Evolutionary conservation across 1,140 invertebrate genomes (phyloP), one percentile per base, ranked within the genome.

Genomic region (Leptinotarsa lineolata): DNA sequence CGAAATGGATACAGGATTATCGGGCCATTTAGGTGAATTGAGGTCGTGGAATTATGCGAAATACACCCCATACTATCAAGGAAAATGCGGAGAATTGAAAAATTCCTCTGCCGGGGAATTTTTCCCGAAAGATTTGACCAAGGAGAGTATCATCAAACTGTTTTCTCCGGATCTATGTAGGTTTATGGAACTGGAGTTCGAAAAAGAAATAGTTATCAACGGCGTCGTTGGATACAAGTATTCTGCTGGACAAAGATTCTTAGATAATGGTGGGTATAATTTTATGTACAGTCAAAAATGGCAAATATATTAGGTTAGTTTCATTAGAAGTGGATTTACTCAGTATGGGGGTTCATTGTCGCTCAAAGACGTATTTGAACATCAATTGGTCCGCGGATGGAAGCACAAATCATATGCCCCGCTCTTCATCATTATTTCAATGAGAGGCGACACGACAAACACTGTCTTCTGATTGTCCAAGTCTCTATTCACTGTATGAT

Each of bases 71-170:
- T 88, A 79, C 79, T 90, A 84, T 72, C 84, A 81, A 13, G 87
- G 83, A 20, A 81, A 72, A 22, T 83, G 82, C 71, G 78, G 77
- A 1, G 75, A 70, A n/a, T 21, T 81, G 2, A n/a, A 70, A 60
- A 93, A 93, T 12, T 16, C 59, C 13, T 93, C 91, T 20, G 90
- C 90, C 0, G 93, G 93, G 0, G 93, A 94, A 84, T 92, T 94
- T 79, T 92, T 92, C 82, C 89, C 92, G 0, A 90, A 90, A 4
- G 84, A 88, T 72, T 80, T 89, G 69, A 86, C 83, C 0, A 88
- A 88, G 45, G 85, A 87, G 4, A 86, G 88, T 6, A 86, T 89
- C 3, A 87, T 93, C 3, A 84, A 83, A 3, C 82, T 93, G 45
- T 93, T 92, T 82, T 88, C 88, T 39, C 83, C 90, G 2, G 92